Evolutionary conservation across 2,888 invertebrate species (phyloP), one percentile per base, ranked within the genome.

Genomic region (Trichacis sp.): DNA sequence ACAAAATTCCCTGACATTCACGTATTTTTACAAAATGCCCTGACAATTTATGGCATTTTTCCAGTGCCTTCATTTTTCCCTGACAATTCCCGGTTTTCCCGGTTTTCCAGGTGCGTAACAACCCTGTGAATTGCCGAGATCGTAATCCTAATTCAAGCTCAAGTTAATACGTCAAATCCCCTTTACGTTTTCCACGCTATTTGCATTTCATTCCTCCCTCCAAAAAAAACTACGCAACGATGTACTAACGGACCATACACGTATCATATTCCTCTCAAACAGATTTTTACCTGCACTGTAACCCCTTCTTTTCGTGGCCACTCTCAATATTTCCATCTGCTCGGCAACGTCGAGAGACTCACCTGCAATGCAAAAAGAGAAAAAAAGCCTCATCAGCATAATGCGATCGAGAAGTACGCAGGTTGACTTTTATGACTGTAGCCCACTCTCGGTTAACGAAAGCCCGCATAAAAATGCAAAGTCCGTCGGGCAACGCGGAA

Each of bases 211-310:
- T 8, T 24, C 24, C 24, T 24, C 24, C 24, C 24, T 24, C 24
- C 24, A 24, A 24, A 24, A 24, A 24, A 24, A 24, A 8, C n/a
- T n/a, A 29, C 29, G 29, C 29, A 6, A 4, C 33, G 33, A 33
- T 33, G n/a, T 33, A 11, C 11, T 6, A 33, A n/a, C n/a, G n/a
- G n/a, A n/a, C n/a, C n/a, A n/a, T n/a, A n/a, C n/a, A n/a, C n/a
- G n/a, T n/a, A n/a, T n/a, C n/a, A n/a, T n/a, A n/a, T n/a, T n/a
- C n/a, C n/a, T n/a, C 24, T 24, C 24, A 24, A 12, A 11, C 12
- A 8, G 29, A 11, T n/a, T 53, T 40, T 11, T 68, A 68, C 68
- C 68, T 68, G 68, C 62, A 57, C 54, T 65, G 40, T 63, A 68
- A 45, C 62, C 64, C 48, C 62, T 56, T 57, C 60, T 55, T 51